Conservation (phyloP, 1,140 invertebrate species). For the Penaeus chinensis region DNA sequence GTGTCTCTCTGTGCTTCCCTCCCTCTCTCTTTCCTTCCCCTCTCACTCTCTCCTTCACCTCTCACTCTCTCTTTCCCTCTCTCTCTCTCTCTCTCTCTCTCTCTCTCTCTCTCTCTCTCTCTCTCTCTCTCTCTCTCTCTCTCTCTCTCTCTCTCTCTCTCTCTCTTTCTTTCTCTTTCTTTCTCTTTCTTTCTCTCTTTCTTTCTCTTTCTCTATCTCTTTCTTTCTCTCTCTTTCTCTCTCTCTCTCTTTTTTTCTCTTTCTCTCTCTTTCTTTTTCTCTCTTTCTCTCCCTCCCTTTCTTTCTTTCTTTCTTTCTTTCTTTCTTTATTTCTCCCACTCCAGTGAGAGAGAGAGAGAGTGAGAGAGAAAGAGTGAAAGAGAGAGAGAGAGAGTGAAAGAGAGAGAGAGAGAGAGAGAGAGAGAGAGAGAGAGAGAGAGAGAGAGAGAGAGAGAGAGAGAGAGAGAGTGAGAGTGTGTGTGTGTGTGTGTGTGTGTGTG, state of each 20-base stretch:
- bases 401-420: too few relatives aligned
- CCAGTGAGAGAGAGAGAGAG: neutral
- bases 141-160: constrained; percentile 27
- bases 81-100: constrained; percentile 36
- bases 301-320: constrained; percentile 22
- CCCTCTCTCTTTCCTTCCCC: neutral
- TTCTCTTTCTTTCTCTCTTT: constrained; percentile 37
- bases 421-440: too few relatives aligned
- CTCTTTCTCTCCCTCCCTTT: constrained; percentile 1
- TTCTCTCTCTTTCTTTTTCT: constrained; percentile 20
- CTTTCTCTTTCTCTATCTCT: constrained; percentile 26
- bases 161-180: neutral
- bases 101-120: constrained; percentile 30
- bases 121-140: constrained; percentile 18
- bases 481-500: too few relatives aligned
- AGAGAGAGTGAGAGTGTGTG: too few relatives aligned
- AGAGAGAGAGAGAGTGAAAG: too few relatives aligned
- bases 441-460: too few relatives aligned
- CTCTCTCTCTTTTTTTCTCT: constrained; percentile 26
- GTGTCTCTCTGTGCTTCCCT: too few relatives aligned
- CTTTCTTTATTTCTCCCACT: constrained; percentile 23
- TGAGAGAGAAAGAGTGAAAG: too few relatives aligned
- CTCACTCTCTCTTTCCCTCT: constrained; percentile 36
- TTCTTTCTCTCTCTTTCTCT: constrained; percentile 27
- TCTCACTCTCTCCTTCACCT: neutral